Evolutionary conservation across 1,140 invertebrate genomes (phyloP).

Genomic region (Arctopsyche grandis): DNA sequence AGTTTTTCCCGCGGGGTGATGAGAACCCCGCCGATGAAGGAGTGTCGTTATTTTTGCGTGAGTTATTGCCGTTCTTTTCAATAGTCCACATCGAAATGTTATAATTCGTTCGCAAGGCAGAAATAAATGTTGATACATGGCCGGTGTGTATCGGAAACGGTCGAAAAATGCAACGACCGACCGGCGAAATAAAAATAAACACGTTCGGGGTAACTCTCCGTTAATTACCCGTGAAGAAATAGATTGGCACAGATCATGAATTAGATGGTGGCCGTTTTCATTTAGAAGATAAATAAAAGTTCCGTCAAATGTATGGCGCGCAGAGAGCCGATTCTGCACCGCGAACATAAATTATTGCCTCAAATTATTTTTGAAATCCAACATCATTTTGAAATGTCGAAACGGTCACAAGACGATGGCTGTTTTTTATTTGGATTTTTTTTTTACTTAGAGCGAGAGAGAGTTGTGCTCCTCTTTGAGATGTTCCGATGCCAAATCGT

Average conservation of each 20-base stretch:
- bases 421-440: conserved; percentile 9
- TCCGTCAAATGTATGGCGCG: conserved; percentile 1
- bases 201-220: conserved; percentile 31
- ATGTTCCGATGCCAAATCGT: conserved; percentile 32
- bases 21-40: conserved; percentile 3
- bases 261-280: conserved; percentile 36
- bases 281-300: conserved; percentile 42
- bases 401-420: conserved; percentile 40
- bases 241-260: conserved; percentile 46
- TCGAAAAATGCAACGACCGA: background rate
- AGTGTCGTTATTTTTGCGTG: background rate
- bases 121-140: conserved; percentile 36
- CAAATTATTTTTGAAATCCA: conserved; percentile 41
- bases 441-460: conserved; percentile 3
- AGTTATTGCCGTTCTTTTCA: conserved; percentile 8
- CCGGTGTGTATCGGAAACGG: conserved; percentile 3
- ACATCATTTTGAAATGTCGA: conserved; percentile 44
- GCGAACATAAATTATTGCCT: conserved; percentile 41
- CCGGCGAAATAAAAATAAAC: conserved; percentile 13
- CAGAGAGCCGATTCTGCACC: conserved; percentile 21
- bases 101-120: background rate
- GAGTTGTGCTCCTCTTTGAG: conserved; percentile 8
- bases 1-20: background rate
- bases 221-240: conserved; percentile 45
- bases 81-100: conserved; percentile 22